Evolutionary conservation across 2,797 vertebrate genomes (phyloP), one percentile per base, ranked within the genome.

Genomic region (Danio tinwini): DNA sequence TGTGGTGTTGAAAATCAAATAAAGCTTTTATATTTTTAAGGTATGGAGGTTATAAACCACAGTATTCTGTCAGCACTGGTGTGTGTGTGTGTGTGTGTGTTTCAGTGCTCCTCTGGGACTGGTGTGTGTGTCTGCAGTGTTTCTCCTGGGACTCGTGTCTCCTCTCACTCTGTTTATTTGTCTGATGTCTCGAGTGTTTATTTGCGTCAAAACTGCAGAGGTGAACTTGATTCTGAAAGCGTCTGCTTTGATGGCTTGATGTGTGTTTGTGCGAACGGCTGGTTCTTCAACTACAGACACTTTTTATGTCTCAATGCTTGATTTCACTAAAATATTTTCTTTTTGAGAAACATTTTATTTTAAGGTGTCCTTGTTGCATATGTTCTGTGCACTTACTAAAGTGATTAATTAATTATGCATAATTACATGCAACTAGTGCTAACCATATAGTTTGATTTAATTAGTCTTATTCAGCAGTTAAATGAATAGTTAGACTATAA

Each of bases 131-230:
- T 74, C 72, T 62, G 45, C 44, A 74, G 58, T n/a, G 0, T 47
- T 61, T 61, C 19, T 61, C 72, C 16, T 39, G 72, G 53, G 40
- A 72, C 29, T 50, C 21, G 6, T 61, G 56, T 61, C 42, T 74
- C 56, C 19, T 3, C 42, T 47, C 56, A n/a, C 17, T 17, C 5
- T n/a, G 17, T 73, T 59, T 47, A 37, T 73, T 47, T 73, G 42
- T 45, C 40, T 73, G 70, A 58, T 73, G 40, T 72, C 52, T 56
- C 44, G 82, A 84, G 82, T 81, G 21, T 87, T 81, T 85, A 85
- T 87, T 55, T 73, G 70, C 45, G 70, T 45, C 12, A 45, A 58
- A 59, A 58, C 40, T n/a, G 39, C 12, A 7, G 5, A 40, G 53
- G 11, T 45, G 40, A 47, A n/a, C 40, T 80, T 81, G 39, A 67